Base-by-base conservation (phyloP, 1,140 invertebrate genomes). In the Orius laevigatus region DNA sequence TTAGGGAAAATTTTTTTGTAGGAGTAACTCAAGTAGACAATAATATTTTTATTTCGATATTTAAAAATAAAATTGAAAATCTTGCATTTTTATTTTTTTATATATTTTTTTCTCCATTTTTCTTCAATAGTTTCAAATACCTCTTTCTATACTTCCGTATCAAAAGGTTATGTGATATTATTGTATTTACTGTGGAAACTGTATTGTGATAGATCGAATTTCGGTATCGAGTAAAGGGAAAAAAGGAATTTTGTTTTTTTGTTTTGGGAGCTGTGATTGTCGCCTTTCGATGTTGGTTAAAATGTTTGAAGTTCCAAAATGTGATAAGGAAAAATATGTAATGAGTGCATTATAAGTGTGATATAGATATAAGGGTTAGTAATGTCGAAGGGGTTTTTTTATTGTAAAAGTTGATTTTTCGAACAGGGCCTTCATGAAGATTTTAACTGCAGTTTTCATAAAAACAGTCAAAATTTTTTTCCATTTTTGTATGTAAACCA, bases 151-250 rank as follows among this genome's bases (percentile, higher is more conserved):
- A 39, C 36, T 39, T 39, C 36, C 36, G 25, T 39, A 39, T n/a
- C 33, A 45, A 20, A 31, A 40, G 49, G 49, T 16, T 16, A 36
- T 50, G 49, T 50, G 49, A 50, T 50, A 46, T 46, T 33, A 32
- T n/a, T 46, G 44, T 46, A 50, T 50, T 49, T 49, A 49, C 20
- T 31, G 25, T 25, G 41, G 49, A 10, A 50, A 50, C 31, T 41
- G 42, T 18, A 50, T 35, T 50, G 49, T 50, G 49, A 50, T 50
- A 50, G 34, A 25, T 44, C 42, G 49, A 50, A 50, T 50, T 50
- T 42, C n/a, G 49, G 49, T 50, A 50, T 45, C 32, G 38, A 35
- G 12, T 43, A 42, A 44, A 50, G 39, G 32, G n/a, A 40, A 39
- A 42, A 42, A n/a, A 34, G 33, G 6, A 42, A 42, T 14, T 42